Evolutionary conservation across 2,888 invertebrate species (phyloP).

Genomic region (Drosophila merina): DNA sequence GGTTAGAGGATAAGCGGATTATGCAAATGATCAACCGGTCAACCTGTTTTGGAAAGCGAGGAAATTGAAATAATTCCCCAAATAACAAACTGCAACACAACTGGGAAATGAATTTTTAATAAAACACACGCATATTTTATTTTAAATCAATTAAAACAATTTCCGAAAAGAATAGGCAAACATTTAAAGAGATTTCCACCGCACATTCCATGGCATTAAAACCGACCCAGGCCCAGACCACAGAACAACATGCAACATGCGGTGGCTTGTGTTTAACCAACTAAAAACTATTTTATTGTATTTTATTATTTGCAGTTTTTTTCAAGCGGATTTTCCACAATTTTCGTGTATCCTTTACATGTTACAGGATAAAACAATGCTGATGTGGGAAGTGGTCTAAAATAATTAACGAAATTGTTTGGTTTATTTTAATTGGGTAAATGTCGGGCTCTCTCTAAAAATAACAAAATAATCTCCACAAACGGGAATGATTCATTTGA

Average conservation of each 20-base stretch:
- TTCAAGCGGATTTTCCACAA: constrained; percentile 17
- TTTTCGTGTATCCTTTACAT: not conserved
- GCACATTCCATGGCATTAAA: constrained; percentile 17
- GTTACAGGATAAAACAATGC: constrained; percentile 4
- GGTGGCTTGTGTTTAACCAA: constrained; percentile 53
- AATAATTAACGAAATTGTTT: constrained; percentile 27
- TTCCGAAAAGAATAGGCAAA: constrained; percentile 23
- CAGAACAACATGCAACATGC: constrained; percentile 29
- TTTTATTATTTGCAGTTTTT: constrained; percentile 14
- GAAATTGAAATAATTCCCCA: constrained; percentile 18
- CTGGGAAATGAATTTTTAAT: constrained; percentile 62
- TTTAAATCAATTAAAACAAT: constrained; percentile 61
- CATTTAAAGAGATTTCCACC: constrained; percentile 21
- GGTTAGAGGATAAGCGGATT: constrained; percentile 60
- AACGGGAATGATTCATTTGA: not conserved
- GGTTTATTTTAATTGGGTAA: constrained; percentile 35
- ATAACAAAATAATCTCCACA: constrained; percentile 7
- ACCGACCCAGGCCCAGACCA: constrained; percentile 7
- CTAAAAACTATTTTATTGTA: constrained; percentile 54
- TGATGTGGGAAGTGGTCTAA: constrained; percentile 1
- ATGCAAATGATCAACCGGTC: constrained; percentile 41
- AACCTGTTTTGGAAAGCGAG: not conserved
- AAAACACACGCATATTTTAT: constrained; percentile 42
- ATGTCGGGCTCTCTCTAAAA: constrained; percentile 6
- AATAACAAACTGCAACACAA: constrained; percentile 28